Conservation (phyloP, 2,888 invertebrate species). For the Agrenia bidenticulata region DNA sequence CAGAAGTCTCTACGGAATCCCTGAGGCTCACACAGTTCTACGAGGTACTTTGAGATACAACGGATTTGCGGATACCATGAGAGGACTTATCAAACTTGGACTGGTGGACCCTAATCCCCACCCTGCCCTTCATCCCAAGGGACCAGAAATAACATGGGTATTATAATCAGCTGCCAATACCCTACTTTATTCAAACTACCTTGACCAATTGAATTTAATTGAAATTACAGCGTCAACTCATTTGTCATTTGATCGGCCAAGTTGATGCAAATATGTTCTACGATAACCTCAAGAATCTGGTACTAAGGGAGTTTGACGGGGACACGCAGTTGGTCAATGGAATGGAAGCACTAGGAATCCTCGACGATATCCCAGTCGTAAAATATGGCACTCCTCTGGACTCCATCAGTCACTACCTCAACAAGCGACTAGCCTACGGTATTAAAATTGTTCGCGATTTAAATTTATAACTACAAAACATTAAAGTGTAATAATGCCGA, state of each 20-base stretch:
- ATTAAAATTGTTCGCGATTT: too few relatives aligned
- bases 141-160: conserved; percentile 96
- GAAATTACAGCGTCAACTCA: conserved; percentile 79
- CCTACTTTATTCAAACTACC: too few relatives aligned
- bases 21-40: conserved; percentile 76
- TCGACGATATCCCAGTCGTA: conserved; percentile 77
- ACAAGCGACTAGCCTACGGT: conserved; percentile 77
- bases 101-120: conserved; percentile 82
- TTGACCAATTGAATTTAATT: too few relatives aligned
- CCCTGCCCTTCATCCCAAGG: conserved; percentile 88
- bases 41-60: conserved; percentile 91
- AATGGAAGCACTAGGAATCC: conserved; percentile 81
- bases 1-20: conserved; percentile 80
- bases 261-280: conserved; percentile 84
- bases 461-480: too few relatives aligned
- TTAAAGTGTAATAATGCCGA: too few relatives aligned
- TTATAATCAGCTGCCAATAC: too few relatives aligned
- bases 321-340: conserved; percentile 61
- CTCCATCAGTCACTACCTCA: conserved; percentile 85
- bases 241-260: conserved; percentile 81
- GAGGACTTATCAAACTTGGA: conserved; percentile 82
- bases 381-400: conserved; percentile 87
- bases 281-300: conserved; percentile 82
- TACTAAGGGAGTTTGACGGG: conserved; percentile 75
- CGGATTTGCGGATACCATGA: conserved; percentile 86